Evolutionary conservation across 2,888 invertebrate genomes (phyloP).

Genomic region (Trachelus stipa): DNA sequence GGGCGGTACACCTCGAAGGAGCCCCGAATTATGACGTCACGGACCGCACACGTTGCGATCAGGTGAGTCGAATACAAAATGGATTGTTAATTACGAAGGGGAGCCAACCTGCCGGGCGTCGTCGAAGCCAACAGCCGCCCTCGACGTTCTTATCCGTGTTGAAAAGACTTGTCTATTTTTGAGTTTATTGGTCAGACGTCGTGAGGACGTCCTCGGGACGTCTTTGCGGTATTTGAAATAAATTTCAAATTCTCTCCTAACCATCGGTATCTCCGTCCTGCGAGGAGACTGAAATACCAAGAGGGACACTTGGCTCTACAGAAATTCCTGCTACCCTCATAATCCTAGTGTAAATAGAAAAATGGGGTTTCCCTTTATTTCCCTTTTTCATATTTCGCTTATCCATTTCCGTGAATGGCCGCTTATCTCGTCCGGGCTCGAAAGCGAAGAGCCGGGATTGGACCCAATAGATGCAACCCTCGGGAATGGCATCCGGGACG

Average conservation of each 20-base stretch:
- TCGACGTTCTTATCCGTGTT: not conserved
- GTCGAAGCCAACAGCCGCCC: not conserved
- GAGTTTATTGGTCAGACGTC: not conserved
- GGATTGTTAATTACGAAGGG: conserved; percentile 62
- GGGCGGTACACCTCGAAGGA: conserved; percentile 63
- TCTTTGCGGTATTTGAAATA: not conserved
- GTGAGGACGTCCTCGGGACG: not conserved
- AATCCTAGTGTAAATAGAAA: conserved; percentile 3
- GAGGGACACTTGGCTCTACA: not conserved
- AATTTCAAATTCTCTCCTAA: not conserved
- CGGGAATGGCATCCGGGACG: conserved; percentile 8
- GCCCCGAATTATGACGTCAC: conserved; percentile 67
- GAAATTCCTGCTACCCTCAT: not conserved
- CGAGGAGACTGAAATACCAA: not conserved
- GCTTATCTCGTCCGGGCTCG: not conserved
- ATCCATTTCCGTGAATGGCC: conserved; percentile 6
- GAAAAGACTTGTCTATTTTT: not conserved
- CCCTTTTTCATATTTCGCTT: not conserved
- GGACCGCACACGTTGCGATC: conserved; percentile 66
- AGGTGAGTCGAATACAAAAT: conserved; percentile 65
- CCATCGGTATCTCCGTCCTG: not conserved
- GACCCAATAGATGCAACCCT: not conserved
- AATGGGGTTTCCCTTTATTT: not conserved
- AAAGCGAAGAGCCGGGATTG: not conserved
- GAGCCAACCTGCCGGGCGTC: conserved; percentile 16